Conservation (phyloP, 2,888 invertebrate species). For the Kryphioiulus occultus region DNA sequence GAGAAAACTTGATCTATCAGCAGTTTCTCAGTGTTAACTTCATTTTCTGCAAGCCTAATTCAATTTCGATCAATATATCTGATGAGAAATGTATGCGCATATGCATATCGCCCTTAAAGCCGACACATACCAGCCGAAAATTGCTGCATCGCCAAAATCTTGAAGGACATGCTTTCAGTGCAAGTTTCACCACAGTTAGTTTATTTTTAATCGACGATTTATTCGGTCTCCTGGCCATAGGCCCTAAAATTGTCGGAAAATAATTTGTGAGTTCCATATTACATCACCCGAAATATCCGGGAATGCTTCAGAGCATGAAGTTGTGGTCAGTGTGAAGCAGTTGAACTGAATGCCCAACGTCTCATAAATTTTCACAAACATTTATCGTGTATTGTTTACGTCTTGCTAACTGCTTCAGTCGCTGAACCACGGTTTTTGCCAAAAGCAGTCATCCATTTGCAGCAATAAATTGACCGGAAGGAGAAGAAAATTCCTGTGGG, state of each 20-base stretch:
- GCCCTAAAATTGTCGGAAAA: too few species aligned
- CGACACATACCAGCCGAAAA: too few species aligned
- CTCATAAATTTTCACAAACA: background rate
- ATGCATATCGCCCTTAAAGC: too few species aligned
- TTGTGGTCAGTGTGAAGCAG: background rate
- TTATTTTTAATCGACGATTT: too few species aligned
- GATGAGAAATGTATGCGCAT: background rate
- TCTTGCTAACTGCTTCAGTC: background rate
- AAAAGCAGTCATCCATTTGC: background rate
- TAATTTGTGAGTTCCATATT: background rate
- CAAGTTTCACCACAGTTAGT: background rate
- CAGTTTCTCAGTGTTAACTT: background rate
- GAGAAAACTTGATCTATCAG: background rate
- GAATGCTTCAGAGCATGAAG: background rate
- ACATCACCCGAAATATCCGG: background rate
- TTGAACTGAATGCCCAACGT: background rate
- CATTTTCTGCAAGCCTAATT: constrained; percentile 4
- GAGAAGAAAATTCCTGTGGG: background rate
- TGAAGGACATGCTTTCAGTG: background rate
- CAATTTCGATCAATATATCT: constrained; percentile 16
- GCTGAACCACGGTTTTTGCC: background rate
- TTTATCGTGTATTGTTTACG: background rate
- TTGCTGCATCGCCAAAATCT: background rate
- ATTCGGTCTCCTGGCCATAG: too few species aligned
- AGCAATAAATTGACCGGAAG: background rate